Conservation (phyloP, 2,113 vertebrate genomes). For the Balaeniceps rex region DNA sequence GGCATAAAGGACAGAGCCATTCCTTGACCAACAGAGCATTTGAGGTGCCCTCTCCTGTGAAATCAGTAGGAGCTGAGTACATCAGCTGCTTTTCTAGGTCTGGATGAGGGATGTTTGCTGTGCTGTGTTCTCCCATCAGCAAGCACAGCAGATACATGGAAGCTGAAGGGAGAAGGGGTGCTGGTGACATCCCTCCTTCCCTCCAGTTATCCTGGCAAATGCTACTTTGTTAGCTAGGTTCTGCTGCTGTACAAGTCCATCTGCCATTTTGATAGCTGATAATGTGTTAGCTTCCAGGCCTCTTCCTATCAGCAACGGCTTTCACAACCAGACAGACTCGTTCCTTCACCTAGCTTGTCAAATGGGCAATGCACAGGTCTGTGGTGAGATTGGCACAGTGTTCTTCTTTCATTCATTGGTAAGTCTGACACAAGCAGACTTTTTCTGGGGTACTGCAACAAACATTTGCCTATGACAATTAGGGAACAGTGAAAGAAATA, state of each 20-base stretch:
- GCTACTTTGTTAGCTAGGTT: background rate
- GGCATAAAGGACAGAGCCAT: background rate
- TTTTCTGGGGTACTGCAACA: background rate
- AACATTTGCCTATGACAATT: background rate
- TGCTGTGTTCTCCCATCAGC: background rate
- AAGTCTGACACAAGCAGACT: background rate
- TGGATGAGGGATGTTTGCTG: background rate
- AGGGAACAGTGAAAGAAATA: background rate
- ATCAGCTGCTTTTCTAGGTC: background rate
- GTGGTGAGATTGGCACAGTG: background rate
- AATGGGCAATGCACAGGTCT: background rate
- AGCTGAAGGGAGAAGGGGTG: background rate
- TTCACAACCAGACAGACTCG: background rate
- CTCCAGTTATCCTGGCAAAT: background rate
- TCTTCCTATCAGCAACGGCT: background rate
- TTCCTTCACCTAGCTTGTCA: background rate
- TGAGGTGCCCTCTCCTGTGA: background rate
- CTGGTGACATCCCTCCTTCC: background rate
- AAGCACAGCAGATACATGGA: background rate
- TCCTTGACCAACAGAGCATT: background rate
- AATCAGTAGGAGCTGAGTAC: background rate
- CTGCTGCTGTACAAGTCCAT: background rate
- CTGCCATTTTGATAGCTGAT: background rate
- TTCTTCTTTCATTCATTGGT: background rate
- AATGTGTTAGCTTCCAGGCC: background rate